Conservation (phyloP, 1,140 invertebrate species). For the Drosophila triauraria region DNA sequence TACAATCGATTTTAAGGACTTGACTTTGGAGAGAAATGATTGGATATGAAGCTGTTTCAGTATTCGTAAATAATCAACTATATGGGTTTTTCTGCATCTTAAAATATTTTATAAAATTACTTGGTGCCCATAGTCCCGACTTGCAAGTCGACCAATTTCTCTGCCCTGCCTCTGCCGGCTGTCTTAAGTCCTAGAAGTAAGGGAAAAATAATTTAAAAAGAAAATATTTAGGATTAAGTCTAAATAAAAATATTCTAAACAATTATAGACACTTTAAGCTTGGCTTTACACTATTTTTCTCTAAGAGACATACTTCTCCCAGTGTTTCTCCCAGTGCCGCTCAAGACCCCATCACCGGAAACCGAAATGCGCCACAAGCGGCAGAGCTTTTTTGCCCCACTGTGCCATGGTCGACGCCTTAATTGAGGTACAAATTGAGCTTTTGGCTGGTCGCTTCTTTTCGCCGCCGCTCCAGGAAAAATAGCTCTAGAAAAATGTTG, state of each 20-base stretch:
- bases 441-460: conserved; percentile 59
- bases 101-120: background rate
- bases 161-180: too few species aligned
- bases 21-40: background rate
- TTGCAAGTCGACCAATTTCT: too few species aligned
- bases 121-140: background rate
- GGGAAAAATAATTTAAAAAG: too few species aligned
- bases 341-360: conserved; percentile 29
- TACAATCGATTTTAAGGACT: background rate
- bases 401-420: conserved; percentile 79
- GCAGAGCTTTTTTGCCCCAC: conserved; percentile 60
- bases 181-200: too few species aligned
- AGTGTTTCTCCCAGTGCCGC: background rate
- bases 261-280: too few species aligned
- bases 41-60: background rate
- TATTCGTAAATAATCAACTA: too few species aligned
- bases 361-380: conserved; percentile 77
- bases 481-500: conserved; percentile 36
- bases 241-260: background rate
- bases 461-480: conserved; percentile 29
- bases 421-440: conserved; percentile 84
- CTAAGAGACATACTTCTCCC: too few species aligned
- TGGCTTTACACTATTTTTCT: too few species aligned
- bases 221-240: too few species aligned
- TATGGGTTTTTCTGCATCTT: background rate